Conservation (phyloP, 2,797 vertebrate genomes). For the Sitta carolinensis region DNA sequence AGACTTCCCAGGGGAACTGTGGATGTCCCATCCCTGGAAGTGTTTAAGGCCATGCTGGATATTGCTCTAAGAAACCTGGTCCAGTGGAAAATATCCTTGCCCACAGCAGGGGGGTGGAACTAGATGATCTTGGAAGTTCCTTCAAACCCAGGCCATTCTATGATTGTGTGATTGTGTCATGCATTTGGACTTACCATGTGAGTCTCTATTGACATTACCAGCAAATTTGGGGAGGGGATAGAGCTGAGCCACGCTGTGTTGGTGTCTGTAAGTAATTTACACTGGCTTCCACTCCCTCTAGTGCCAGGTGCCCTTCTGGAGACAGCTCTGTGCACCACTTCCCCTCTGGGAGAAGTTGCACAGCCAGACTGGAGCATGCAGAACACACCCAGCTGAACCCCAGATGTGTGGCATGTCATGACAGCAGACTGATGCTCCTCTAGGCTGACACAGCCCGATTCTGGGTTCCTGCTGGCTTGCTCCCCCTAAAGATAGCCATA, state of each 20-base stretch:
- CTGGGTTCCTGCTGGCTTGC: background rate
- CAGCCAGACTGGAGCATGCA: background rate
- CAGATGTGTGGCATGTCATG: background rate
- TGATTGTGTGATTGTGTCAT: background rate
- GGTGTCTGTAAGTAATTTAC: background rate
- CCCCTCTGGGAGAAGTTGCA: background rate
- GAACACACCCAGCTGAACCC: background rate
- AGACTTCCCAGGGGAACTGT: background rate
- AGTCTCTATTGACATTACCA: background rate
- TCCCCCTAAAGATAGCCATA: background rate
- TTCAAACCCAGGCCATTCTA: background rate
- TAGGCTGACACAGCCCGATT: background rate
- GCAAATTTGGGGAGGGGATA: rapidly evolving
- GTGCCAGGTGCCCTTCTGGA: background rate
- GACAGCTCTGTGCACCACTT: background rate
- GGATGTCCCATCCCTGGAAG: background rate
- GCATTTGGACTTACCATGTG: background rate
- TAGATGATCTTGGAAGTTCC: background rate
- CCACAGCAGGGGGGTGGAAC: background rate
- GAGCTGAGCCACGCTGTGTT: background rate
- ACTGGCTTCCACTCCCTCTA: background rate
- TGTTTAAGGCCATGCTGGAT: background rate
- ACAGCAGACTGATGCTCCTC: background rate
- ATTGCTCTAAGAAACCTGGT: background rate
- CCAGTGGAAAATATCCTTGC: background rate